Conservation (phyloP, 2,888 invertebrate species). For the Apamea epomidion region DNA sequence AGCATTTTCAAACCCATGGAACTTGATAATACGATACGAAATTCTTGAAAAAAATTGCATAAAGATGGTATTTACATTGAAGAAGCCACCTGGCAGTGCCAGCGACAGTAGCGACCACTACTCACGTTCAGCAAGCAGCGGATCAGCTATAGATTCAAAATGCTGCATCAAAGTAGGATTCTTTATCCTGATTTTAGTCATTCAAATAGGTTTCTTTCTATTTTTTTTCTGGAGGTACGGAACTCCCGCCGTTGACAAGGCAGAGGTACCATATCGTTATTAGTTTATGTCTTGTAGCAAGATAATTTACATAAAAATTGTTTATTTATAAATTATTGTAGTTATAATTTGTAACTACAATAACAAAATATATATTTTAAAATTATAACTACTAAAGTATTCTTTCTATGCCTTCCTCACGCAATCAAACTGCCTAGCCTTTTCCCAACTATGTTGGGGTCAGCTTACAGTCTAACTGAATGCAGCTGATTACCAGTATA, state of each 20-base stretch:
- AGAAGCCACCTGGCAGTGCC: constrained; percentile 63
- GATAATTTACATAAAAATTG: constrained; percentile 27
- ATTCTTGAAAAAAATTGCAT: constrained; percentile 7
- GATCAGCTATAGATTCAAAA: constrained; percentile 65
- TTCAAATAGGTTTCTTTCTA: constrained; percentile 73
- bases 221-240: constrained; percentile 67
- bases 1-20: constrained; percentile 23
- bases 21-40: constrained; percentile 3
- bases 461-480: not conserved
- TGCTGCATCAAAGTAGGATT: constrained; percentile 72
- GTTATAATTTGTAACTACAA: constrained; percentile 28
- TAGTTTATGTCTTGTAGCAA: constrained; percentile 18
- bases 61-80: constrained; percentile 71
- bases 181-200: constrained; percentile 69
- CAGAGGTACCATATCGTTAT: not conserved
- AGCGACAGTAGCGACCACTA: not conserved
- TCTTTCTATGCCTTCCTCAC: not conserved
- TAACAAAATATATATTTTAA: constrained; percentile 3
- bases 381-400: not conserved
- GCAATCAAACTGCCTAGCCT: not conserved
- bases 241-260: not conserved
- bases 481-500: not conserved
- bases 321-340: too few species aligned
- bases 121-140: not conserved
- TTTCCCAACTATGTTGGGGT: not conserved